A percentile compares a stretch with the other conserved stretches of the same genome.
phyloP scores from a whole-genome alignment of 2,113 vertebrate species.

The Turnix velox region DNA sequence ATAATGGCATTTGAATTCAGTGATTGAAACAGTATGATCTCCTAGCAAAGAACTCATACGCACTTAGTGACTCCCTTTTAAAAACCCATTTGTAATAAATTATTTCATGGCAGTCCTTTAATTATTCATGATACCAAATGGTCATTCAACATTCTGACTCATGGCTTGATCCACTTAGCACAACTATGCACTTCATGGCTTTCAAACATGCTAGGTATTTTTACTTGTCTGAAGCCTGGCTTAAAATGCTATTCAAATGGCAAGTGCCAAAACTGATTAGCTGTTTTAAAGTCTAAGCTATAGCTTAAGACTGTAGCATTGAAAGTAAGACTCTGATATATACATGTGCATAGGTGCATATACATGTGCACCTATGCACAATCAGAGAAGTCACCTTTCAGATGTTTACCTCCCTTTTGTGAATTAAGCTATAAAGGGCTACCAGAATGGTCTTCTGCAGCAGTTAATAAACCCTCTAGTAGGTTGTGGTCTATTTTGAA shows the following conservation, averaged over 20 bases:
- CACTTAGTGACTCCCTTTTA: conserved; percentile 33
- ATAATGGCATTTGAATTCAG: conserved; percentile 18
- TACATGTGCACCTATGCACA: background rate
- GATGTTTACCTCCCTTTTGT: background rate
- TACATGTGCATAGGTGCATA: background rate
- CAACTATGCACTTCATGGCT: background rate
- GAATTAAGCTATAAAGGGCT: background rate
- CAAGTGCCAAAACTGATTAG: background rate
- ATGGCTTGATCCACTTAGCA: conserved; percentile 5
- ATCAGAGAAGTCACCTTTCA: background rate
- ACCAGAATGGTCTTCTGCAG: background rate
- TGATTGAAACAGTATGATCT: conserved; percentile 20
- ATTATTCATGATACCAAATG: conserved; percentile 34
- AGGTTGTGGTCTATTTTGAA: background rate
- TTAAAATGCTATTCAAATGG: background rate
- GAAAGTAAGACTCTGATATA: background rate
- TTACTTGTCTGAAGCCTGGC: background rate
- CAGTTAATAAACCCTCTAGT: background rate
- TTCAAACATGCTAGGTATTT: background rate
- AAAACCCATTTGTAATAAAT: conserved; percentile 55
- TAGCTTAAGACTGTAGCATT: background rate
- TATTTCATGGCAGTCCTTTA: conserved; percentile 39
- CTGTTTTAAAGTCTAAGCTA: background rate
- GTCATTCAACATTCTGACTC: conserved; percentile 17
- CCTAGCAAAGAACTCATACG: background rate